These are phyloP conservation scores for Hirundichthys speculiger DNA, from an alignment of 2,113 vertebrate species.

Conservation along the genomic window DNA sequence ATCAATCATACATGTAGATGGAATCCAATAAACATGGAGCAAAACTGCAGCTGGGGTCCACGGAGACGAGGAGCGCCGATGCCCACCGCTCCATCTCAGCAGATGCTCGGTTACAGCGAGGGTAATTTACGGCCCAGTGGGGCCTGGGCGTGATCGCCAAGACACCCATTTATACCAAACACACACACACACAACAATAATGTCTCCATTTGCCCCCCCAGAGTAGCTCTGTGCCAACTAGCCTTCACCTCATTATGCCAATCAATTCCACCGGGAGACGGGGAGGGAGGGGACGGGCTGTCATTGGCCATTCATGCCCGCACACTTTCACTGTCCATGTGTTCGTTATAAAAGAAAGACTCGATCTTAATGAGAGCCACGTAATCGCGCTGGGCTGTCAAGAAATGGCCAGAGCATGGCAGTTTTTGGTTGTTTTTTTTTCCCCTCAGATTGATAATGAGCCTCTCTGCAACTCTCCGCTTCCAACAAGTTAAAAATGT, in stretches of 20 bases:
- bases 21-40: slow-evolving; percentile 83
- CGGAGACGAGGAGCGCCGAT: slow-evolving; percentile 47
- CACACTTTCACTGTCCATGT: slow-evolving; percentile 41
- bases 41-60: slow-evolving; percentile 85
- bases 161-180: slow-evolving; percentile 37
- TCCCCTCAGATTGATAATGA: slow-evolving; percentile 29
- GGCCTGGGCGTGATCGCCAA: slow-evolving; percentile 67
- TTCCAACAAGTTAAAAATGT: slow-evolving; percentile 53
- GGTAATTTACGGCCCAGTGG: slow-evolving; percentile 89
- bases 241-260: slow-evolving; percentile 81
- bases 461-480: slow-evolving; percentile 23
- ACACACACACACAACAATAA: slow-evolving; percentile 69
- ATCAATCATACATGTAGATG: slow-evolving; percentile 88
- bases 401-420: slow-evolving; percentile 8
- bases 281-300: slow-evolving; percentile 50
- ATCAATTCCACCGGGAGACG: slow-evolving; percentile 58
- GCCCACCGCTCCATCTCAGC: slow-evolving; percentile 64
- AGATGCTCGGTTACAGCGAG: slow-evolving; percentile 88
- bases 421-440: neutral
- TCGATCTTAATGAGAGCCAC: slow-evolving; percentile 44
- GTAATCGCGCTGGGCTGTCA: slow-evolving; percentile 19
- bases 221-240: slow-evolving; percentile 75
- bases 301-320: slow-evolving; percentile 49
- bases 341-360: slow-evolving; percentile 51
- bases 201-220: slow-evolving; percentile 80